A percentile compares a stretch with the other conserved stretches of the same genome.
Evolutionary conservation across 1,140 invertebrate genomes (phyloP).

Genomic region (Chymomyza costata): DNA sequence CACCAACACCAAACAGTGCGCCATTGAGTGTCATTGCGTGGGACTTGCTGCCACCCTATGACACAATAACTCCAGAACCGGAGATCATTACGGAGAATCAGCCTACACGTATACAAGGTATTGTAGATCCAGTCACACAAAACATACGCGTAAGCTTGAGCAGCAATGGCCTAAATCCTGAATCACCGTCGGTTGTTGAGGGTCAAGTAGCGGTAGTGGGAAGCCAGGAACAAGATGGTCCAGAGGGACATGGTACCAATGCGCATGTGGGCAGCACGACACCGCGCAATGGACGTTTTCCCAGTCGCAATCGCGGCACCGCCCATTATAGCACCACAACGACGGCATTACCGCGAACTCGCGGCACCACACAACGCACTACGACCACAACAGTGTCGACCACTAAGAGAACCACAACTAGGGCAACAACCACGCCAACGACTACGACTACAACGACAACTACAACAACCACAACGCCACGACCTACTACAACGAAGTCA

Average conservation of each 20-base stretch:
- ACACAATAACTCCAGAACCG: constrained; percentile 28
- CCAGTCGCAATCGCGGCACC: constrained; percentile 45
- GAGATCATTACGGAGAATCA: constrained; percentile 50
- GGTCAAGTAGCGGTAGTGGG: constrained; percentile 28
- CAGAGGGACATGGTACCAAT: constrained; percentile 49
- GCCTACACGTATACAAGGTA: constrained; percentile 34
- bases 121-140: constrained; percentile 44
- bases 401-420: constrained; percentile 14
- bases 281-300: constrained; percentile 38
- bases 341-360: constrained; percentile 12
- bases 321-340: constrained; percentile 53
- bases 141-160: constrained; percentile 52
- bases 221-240: constrained; percentile 17
- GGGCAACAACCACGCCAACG: constrained; percentile 25
- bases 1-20: constrained; percentile 37
- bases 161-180: constrained; percentile 32
- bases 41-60: constrained; percentile 60
- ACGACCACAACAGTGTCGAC: constrained; percentile 17
- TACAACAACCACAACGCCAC: constrained; percentile 21
- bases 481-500: constrained; percentile 8
- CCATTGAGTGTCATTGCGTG: constrained; percentile 65
- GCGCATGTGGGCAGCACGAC: constrained; percentile 54
- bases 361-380: constrained; percentile 9
- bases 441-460: constrained; percentile 27
- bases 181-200: constrained; percentile 9